Base-by-base conservation (phyloP, 2,113 vertebrate species). In the Callithrix jacchus region DNA sequence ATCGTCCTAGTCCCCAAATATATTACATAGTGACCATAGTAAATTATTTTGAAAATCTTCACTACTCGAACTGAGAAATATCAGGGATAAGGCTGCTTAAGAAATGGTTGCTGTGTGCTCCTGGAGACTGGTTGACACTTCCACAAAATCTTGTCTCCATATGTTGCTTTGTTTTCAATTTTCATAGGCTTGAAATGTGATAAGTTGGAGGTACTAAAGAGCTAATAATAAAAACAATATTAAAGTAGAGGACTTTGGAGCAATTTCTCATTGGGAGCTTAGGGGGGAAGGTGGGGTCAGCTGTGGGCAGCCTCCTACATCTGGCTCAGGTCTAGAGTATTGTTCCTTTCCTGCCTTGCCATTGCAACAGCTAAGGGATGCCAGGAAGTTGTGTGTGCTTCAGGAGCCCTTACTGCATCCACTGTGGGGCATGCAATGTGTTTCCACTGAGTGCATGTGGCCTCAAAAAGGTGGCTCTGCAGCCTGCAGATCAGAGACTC, bases 381-480 rank as follows among this genome's bases (percentile, higher is more conserved):
- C 25, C 4, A 1, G 42, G 42, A 32, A 32, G 7, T 3, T 54
- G 18, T 45, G 35, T 3, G 5, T 8, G 25, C 3, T 35, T 40
- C 1, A 9, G 30, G 30, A 21, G 2, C 11, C 35, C 32, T 61
- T 4, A 2, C 1, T 7, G 56, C 30, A 18, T 8, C 81, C 21
- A 5, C n/a, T 47, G n/a, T 0, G 40, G 40, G n/a, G 32, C 37
- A 9, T 8, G 0, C 8, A 20, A 16, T 0, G 0, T 8, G 14
- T 30, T 54, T 54, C 64, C 16, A 1, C 23, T 9, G n/a, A 0
- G 0, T 23, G 16, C 42, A 35, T 25, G 18, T 47, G 58, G n/a
- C 58, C 23, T 0, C 3, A 14, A 5, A 17, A 87, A 45, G 42
- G 66, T n/a, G 0, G 3, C 45, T 58, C 21, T 54, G 3, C 8